Conservation (phyloP, 2,797 vertebrate genomes). For the Astyanax mexicanus region DNA sequence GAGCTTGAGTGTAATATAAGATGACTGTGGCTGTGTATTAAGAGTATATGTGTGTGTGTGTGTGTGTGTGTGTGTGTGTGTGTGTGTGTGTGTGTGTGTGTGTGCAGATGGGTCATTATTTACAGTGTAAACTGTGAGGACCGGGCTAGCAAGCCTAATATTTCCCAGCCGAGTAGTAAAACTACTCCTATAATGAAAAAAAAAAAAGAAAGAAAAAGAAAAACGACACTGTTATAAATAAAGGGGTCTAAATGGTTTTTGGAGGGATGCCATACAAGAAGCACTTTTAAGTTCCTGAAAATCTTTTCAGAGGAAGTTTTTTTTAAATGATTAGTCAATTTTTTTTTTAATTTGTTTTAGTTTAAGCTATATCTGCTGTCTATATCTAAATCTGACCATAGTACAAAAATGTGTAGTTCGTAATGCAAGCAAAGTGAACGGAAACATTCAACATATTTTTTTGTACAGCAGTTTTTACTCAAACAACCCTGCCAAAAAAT, state of each 20-base stretch:
- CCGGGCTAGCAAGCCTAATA: no score
- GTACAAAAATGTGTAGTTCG: no score
- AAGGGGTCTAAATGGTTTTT: not conserved
- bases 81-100: constrained; percentile 1
- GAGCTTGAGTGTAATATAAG: constrained; percentile 25
- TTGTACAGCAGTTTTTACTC: no score
- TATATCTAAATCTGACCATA: no score
- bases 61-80: not conserved
- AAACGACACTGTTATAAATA: not conserved
- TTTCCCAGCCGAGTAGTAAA: not conserved
- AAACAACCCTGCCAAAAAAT: no score
- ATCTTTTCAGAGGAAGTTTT: not conserved
- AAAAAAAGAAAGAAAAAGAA: no score
- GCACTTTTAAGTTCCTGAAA: not conserved
- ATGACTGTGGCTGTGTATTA: not conserved
- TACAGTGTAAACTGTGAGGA: constrained; percentile 31
- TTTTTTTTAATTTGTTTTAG: no score
- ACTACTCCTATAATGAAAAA: not conserved
- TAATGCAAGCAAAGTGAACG: no score
- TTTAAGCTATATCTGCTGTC: no score
- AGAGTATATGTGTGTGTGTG: not conserved
- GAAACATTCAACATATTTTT: no score
- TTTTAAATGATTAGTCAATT: no score
- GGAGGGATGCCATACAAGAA: not conserved
- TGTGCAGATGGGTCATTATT: constrained; percentile 3